Evolutionary conservation across 2,797 vertebrate species (phyloP).

Genomic region (Catamblyrhynchus diadema): DNA sequence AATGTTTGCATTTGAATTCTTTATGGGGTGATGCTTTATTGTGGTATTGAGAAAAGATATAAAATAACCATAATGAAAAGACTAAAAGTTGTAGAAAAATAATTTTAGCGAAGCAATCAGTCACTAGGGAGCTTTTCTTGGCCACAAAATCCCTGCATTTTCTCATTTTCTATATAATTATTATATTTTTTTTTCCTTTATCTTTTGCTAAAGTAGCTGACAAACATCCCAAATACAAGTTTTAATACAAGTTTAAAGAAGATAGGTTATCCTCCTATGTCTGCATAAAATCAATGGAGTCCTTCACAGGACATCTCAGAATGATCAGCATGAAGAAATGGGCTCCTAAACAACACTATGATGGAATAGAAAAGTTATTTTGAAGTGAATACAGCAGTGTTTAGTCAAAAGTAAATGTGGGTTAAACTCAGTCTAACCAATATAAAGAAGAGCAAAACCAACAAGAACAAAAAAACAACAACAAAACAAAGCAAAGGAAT

Average conservation of each 20-base stretch:
- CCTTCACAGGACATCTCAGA: not conserved
- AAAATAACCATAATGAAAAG: not conserved
- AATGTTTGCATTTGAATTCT: slow-evolving; percentile 12
- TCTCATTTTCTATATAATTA: not conserved
- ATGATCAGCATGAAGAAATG: not conserved
- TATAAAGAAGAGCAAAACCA: not conserved
- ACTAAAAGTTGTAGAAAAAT: not conserved
- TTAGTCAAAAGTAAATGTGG: not conserved
- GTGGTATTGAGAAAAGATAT: not conserved
- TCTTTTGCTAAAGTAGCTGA: not conserved
- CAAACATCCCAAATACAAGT: not conserved
- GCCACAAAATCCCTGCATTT: not conserved
- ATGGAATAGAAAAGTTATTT: not conserved
- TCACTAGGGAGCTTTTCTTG: not conserved
- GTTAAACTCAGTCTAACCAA: not conserved
- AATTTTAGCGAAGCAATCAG: not conserved
- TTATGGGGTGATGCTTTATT: not conserved
- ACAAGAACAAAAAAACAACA: not conserved
- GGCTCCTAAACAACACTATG: not conserved
- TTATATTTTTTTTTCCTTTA: not conserved
- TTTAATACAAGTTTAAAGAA: not conserved
- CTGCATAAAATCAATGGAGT: not conserved
- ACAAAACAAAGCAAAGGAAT: not conserved
- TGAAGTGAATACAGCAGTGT: not conserved
- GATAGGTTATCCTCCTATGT: not conserved